These are phyloP conservation scores for Patella vulgata DNA, from an alignment of 1,140 invertebrate genomes.

Conservation along the genomic window DNA sequence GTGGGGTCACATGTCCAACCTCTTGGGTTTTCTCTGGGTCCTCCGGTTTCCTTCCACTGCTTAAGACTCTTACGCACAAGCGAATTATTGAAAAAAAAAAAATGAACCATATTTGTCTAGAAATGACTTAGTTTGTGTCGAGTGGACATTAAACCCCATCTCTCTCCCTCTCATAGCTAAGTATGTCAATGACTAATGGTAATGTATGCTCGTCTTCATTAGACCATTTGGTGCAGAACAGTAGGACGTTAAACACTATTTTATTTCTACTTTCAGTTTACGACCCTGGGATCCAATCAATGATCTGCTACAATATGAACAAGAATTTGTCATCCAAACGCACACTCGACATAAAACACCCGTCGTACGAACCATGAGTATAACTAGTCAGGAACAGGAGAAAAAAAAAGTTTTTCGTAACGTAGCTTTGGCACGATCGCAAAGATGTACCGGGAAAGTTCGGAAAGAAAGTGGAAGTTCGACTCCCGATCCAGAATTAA, in stretches of 20 bases:
- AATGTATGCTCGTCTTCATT: too few relatives aligned
- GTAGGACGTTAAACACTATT: background rate
- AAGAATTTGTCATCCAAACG: constrained; percentile 77
- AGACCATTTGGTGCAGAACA: too few relatives aligned
- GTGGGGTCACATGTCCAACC: too few relatives aligned
- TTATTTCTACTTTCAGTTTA: constrained; percentile 49
- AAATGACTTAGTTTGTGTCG: too few relatives aligned
- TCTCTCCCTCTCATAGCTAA: too few relatives aligned
- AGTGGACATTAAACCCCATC: too few relatives aligned
- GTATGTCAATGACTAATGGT: too few relatives aligned
- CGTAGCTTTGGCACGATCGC: constrained; percentile 12
- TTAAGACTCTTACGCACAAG: too few relatives aligned
- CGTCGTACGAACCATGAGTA: constrained; percentile 66
- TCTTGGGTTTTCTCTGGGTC: too few relatives aligned
- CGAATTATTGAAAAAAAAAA: too few relatives aligned
- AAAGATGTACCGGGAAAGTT: constrained; percentile 22
- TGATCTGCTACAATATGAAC: constrained; percentile 84
- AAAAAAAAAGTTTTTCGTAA: constrained; percentile 19
- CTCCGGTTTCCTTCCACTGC: too few relatives aligned
- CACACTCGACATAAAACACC: constrained; percentile 79
- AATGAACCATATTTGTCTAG: too few relatives aligned
- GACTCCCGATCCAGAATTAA: constrained; percentile 40
- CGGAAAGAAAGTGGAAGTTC: constrained; percentile 61
- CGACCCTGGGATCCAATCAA: constrained; percentile 86
- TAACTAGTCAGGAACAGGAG: constrained; percentile 53